Percentiles rank a stretch among this genome's conserved stretches.
phyloP scores from a whole-genome alignment of 2,113 vertebrate genomes.

The Lampris incognitus region DNA sequence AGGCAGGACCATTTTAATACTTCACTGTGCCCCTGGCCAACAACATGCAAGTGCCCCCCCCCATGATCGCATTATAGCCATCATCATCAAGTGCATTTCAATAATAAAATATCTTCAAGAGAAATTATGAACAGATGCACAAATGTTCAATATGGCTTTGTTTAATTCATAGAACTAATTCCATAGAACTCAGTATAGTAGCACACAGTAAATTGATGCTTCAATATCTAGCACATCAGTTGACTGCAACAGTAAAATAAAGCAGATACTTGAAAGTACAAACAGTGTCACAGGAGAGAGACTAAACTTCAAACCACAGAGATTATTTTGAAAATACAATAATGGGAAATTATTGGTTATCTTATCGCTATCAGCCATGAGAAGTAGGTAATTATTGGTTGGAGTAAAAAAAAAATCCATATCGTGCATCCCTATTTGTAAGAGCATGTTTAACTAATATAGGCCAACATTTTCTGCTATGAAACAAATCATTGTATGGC shows the following conservation, averaged over 20 bases:
- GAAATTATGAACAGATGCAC: no score
- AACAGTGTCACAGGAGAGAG: no score
- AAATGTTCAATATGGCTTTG: no score
- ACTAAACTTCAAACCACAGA: not conserved
- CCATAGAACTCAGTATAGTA: no score
- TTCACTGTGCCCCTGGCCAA: no score
- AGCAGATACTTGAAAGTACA: not conserved
- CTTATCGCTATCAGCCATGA: not conserved
- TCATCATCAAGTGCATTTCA: no score
- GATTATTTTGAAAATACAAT: not conserved
- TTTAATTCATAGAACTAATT: no score
- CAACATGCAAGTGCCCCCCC: no score
- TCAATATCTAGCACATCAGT: not conserved
- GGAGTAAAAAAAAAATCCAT: not conserved
- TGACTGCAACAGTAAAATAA: slow-evolving; percentile 4
- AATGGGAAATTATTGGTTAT: not conserved
- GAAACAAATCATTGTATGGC: not conserved
- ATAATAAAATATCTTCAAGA: no score
- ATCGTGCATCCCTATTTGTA: not conserved
- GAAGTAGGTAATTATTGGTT: not conserved
- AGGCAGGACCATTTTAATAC: no score
- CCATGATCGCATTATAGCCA: no score
- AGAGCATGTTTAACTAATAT: not conserved
- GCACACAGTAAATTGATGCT: not conserved
- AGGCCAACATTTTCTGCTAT: not conserved